These are phyloP conservation scores for Antitype chi DNA, from an alignment of 2,888 invertebrate genomes.

Conservation along the genomic window DNA sequence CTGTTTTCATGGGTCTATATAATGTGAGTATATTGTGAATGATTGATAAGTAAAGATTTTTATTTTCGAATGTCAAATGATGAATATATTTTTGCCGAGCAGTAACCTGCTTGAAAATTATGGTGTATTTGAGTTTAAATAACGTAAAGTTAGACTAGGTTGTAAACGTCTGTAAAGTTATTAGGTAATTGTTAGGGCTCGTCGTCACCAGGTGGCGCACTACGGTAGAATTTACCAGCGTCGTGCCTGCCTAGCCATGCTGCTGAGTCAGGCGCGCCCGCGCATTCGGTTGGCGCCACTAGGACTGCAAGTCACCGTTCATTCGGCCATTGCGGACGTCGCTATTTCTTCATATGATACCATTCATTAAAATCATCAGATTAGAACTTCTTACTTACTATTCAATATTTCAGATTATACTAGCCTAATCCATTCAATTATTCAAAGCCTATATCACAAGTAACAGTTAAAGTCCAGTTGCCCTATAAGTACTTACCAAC, in stretches of 20 bases:
- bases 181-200: background rate
- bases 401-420: background rate
- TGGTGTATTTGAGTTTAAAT: background rate
- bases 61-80: too few species aligned
- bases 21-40: background rate
- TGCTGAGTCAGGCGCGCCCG: too few species aligned
- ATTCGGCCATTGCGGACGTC: background rate
- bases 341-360: background rate
- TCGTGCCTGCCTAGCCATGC: background rate
- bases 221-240: background rate
- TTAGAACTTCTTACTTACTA: background rate
- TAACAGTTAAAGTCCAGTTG: background rate
- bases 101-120: background rate
- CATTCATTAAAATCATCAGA: background rate
- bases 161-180: background rate
- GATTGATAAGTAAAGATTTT: too few species aligned
- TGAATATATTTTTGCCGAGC: too few species aligned
- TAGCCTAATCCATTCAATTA: background rate
- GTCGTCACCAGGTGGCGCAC: background rate
- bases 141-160: background rate
- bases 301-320: background rate
- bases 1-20: too few species aligned
- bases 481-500: background rate
- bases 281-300: background rate
- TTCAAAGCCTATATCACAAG: background rate